Evolutionary conservation across 2,113 vertebrate species (phyloP).

Genomic region (Sterrhoptilus dennistouni): DNA sequence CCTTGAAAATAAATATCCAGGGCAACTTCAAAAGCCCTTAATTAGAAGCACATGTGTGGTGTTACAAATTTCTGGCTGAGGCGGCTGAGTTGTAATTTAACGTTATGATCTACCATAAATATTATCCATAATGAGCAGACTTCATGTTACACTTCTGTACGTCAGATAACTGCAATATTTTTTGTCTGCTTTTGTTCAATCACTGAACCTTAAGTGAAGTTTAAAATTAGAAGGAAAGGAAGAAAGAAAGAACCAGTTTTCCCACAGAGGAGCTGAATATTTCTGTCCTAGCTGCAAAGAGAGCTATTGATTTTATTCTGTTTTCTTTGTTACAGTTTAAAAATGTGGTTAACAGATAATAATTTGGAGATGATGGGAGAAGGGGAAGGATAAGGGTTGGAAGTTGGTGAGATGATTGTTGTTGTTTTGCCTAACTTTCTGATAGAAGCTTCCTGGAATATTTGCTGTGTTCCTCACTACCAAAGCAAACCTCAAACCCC

Average conservation of each 20-base stretch:
- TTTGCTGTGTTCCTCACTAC: background rate
- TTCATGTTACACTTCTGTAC: slow-evolving; percentile 75
- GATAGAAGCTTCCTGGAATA: background rate
- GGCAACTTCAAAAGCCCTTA: slow-evolving; percentile 79
- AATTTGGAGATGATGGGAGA: background rate
- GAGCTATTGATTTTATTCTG: background rate
- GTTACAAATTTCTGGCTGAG: slow-evolving; percentile 73
- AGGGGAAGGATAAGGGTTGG: background rate
- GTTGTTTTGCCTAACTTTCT: background rate
- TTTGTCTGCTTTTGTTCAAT: slow-evolving; percentile 70
- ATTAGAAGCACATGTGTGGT: slow-evolving; percentile 82
- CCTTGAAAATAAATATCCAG: slow-evolving; percentile 81
- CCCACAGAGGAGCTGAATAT: background rate
- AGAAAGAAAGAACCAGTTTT: background rate
- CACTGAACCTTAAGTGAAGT: slow-evolving; percentile 53
- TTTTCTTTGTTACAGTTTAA: slow-evolving; percentile 7
- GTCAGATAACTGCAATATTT: slow-evolving; percentile 70
- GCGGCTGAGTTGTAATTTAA: slow-evolving; percentile 78
- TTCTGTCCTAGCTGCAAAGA: background rate
- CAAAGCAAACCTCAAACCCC: background rate
- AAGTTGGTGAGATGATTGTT: background rate
- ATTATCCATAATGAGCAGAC: slow-evolving; percentile 76
- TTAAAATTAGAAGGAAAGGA: slow-evolving; percentile 46
- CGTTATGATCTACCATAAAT: slow-evolving; percentile 83
- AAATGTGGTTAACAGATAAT: background rate